phyloP scores from a whole-genome alignment of 2,113 vertebrate species.

The Salvelinus fontinalis region DNA sequence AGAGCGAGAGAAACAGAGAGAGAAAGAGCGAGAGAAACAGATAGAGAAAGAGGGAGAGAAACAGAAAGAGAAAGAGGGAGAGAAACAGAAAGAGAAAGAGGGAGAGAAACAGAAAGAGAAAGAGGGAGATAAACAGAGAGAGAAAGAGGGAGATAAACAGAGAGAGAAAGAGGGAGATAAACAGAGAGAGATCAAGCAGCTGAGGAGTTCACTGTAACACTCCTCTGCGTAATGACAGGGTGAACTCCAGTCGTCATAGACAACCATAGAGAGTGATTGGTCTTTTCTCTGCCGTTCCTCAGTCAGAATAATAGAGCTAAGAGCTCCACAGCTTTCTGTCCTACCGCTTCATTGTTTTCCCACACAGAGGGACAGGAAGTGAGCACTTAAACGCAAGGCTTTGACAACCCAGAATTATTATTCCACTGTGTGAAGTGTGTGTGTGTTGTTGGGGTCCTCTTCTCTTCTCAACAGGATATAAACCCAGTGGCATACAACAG shows the following conservation, averaged over 20 bases:
- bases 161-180: background rate
- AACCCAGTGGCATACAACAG: background rate
- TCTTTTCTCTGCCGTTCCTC: constrained; percentile 15
- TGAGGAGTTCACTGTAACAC: background rate
- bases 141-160: background rate
- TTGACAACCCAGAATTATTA: constrained; percentile 35
- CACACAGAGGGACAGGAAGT: constrained; percentile 27
- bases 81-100: background rate
- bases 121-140: background rate
- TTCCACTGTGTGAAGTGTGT: constrained; percentile 32
- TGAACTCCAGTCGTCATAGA: constrained; percentile 15
- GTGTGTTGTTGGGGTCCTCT: background rate
- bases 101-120: no score
- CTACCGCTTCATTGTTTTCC: constrained; percentile 51
- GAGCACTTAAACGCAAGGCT: constrained; percentile 18
- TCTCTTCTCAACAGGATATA: background rate
- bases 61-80: background rate
- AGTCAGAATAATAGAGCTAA: constrained; percentile 35
- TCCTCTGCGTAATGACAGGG: constrained; percentile 30
- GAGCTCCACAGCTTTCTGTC: constrained; percentile 24
- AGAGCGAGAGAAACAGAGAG: no score
- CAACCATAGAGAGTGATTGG: constrained; percentile 8
- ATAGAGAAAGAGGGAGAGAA: background rate
- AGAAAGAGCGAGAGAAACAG: background rate
- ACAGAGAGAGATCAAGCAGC: background rate